phyloP scores from a whole-genome alignment of 2,888 invertebrate species.

The Yponomeuta plumbellus region DNA sequence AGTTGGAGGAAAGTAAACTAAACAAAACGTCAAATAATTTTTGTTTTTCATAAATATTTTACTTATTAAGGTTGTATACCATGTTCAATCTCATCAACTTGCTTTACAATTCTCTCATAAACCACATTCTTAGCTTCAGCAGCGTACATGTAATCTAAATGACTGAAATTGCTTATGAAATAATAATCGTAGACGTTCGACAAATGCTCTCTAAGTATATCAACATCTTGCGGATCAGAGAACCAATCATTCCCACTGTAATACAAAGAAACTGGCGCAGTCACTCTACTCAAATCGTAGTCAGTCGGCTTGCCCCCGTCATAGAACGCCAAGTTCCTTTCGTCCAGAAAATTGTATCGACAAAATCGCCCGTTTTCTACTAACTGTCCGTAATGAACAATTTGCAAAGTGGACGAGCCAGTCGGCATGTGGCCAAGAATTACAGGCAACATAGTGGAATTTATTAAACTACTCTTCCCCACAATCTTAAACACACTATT shows the following conservation, averaged over 20 bases:
- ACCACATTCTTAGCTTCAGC: slow-evolving; percentile 68
- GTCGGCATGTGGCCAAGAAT: slow-evolving; percentile 78
- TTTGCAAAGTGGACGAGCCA: slow-evolving; percentile 70
- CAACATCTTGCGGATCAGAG: slow-evolving; percentile 67
- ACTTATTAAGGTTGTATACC: not conserved
- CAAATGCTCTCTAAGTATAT: slow-evolving; percentile 48
- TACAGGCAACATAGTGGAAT: slow-evolving; percentile 72
- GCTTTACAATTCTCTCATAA: slow-evolving; percentile 57
- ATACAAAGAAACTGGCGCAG: slow-evolving; percentile 45
- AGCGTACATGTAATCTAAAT: slow-evolving; percentile 81
- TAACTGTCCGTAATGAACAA: slow-evolving; percentile 62
- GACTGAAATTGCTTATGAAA: slow-evolving; percentile 75
- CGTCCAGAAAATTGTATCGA: slow-evolving; percentile 45
- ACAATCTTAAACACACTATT: slow-evolving; percentile 38
- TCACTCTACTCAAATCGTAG: slow-evolving; percentile 43
- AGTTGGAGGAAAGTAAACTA: too few relatives aligned
- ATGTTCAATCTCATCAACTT: slow-evolving; percentile 32
- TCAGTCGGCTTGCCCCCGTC: slow-evolving; percentile 48
- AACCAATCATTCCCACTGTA: slow-evolving; percentile 61
- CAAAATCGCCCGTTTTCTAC: slow-evolving; percentile 48
- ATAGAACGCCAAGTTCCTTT: slow-evolving; percentile 54
- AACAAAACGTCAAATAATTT: too few relatives aligned
- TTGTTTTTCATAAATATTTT: not conserved
- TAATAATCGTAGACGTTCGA: slow-evolving; percentile 67
- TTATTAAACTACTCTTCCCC: slow-evolving; percentile 40